These are phyloP conservation scores for Allygus modestus DNA, from an alignment of 2,888 invertebrate genomes.

Conservation along the genomic window DNA sequence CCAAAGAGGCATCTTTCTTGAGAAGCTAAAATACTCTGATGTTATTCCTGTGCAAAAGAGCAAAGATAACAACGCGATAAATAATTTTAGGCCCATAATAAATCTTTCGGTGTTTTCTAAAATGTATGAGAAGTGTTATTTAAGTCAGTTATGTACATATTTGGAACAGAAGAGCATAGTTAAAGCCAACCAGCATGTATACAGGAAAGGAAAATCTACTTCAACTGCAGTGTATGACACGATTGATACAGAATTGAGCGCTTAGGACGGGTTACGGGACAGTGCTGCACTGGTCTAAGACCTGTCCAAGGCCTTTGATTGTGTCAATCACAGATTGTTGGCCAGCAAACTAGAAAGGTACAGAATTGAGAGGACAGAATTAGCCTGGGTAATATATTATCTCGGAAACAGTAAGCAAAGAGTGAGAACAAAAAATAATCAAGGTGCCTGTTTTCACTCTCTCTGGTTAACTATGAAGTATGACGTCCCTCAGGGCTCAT, in stretches of 20 bases:
- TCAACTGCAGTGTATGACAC: background rate
- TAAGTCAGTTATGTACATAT: background rate
- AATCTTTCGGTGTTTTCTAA: background rate
- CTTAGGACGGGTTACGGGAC: background rate
- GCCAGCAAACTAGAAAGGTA: background rate
- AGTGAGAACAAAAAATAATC: background rate
- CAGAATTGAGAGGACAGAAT: background rate
- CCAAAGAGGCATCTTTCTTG: too few relatives aligned
- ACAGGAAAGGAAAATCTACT: background rate
- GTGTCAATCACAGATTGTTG: background rate
- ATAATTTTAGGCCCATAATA: background rate
- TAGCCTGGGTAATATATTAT: background rate
- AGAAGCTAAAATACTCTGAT: too few relatives aligned
- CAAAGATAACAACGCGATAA: background rate
- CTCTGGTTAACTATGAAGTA: too few relatives aligned
- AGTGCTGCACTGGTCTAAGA: background rate
- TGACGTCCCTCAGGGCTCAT: too few relatives aligned
- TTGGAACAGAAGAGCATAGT: background rate
- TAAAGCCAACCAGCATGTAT: background rate
- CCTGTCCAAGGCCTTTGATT: slow-evolving; percentile 4
- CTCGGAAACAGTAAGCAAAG: background rate
- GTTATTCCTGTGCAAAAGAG: background rate
- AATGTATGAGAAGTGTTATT: background rate
- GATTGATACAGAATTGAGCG: background rate
- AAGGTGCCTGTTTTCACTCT: background rate